A percentile compares a stretch with the other conserved stretches of the same genome.
Conservation (phyloP, 2,797 vertebrate species). For the Ataeniobius toweri region DNA sequence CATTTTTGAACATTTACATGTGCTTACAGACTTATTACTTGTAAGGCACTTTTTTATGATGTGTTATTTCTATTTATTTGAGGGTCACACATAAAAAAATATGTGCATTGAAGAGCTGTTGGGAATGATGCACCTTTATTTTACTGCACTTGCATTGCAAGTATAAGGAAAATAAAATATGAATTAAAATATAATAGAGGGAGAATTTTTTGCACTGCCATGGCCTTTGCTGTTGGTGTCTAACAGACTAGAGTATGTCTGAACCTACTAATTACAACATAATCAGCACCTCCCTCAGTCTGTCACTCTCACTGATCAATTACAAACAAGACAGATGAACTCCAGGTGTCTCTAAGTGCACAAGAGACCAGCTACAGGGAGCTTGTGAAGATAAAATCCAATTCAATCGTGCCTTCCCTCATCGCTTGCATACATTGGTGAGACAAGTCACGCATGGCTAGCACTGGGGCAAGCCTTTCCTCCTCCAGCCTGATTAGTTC, state of each 20-base stretch:
- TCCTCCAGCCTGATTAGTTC: conserved; percentile 71
- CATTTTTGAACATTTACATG: neutral
- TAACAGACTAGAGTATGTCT: conserved; percentile 30
- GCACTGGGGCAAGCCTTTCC: conserved; percentile 43
- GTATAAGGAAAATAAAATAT: neutral
- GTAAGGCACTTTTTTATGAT: neutral
- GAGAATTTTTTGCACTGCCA: neutral
- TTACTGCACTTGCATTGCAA: neutral
- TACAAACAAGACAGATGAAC: conserved; percentile 48
- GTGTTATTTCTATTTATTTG: too few relatives aligned
- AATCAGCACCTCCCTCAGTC: conserved; percentile 47
- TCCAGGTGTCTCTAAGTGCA: conserved; percentile 21
- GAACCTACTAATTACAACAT: conserved; percentile 50
- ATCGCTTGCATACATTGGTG: conserved; percentile 44
- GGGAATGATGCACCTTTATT: neutral
- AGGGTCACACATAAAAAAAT: too few relatives aligned
- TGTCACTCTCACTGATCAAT: conserved; percentile 53
- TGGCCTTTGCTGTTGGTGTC: neutral
- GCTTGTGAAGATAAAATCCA: conserved; percentile 48
- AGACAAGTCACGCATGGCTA: conserved; percentile 59
- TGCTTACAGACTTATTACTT: neutral
- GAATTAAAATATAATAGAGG: neutral
- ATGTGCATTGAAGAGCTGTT: too few relatives aligned
- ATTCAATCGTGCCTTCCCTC: conserved; percentile 38
- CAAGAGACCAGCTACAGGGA: conserved; percentile 25